These are phyloP conservation scores for Halcyon chelicuti DNA, from an alignment of 2,797 vertebrate genomes.

Conservation along the genomic window DNA sequence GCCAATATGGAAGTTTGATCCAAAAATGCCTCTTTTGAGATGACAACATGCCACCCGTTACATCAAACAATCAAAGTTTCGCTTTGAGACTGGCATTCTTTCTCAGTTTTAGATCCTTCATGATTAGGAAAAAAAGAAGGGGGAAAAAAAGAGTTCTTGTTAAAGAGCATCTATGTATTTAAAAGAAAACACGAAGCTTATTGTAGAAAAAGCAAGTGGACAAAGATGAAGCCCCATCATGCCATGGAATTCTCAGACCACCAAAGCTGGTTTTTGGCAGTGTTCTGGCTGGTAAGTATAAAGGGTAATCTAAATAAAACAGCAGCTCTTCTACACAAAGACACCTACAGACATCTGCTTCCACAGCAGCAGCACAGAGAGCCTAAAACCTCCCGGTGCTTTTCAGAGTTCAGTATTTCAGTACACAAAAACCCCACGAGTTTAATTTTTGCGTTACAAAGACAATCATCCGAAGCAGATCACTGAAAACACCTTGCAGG, in stretches of 20 bases:
- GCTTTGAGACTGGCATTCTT: neutral
- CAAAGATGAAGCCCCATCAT: neutral
- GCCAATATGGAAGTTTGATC: neutral
- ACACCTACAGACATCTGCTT: neutral
- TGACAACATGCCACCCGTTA: neutral
- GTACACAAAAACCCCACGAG: rapidly evolving
- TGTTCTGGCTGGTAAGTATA: neutral
- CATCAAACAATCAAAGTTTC: neutral
- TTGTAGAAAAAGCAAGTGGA: neutral
- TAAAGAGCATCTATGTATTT: neutral
- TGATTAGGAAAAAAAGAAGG: neutral
- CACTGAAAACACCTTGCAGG: neutral
- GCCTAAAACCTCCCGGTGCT: neutral
- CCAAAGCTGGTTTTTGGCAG: neutral
- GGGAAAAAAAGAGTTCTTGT: neutral
- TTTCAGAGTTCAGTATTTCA: neutral
- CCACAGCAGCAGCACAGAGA: neutral
- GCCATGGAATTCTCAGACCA: neutral
- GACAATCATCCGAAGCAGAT: neutral
- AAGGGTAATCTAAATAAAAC: neutral
- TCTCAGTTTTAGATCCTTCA: neutral
- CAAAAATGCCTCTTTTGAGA: slow-evolving; percentile 7
- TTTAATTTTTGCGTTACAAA: neutral
- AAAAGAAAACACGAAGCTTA: neutral
- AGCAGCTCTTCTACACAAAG: neutral